A percentile compares a stretch with the other conserved stretches of the same genome.
Evolutionary conservation across 2,797 vertebrate species (phyloP).

Genomic region (Myripristis jacobus): DNA sequence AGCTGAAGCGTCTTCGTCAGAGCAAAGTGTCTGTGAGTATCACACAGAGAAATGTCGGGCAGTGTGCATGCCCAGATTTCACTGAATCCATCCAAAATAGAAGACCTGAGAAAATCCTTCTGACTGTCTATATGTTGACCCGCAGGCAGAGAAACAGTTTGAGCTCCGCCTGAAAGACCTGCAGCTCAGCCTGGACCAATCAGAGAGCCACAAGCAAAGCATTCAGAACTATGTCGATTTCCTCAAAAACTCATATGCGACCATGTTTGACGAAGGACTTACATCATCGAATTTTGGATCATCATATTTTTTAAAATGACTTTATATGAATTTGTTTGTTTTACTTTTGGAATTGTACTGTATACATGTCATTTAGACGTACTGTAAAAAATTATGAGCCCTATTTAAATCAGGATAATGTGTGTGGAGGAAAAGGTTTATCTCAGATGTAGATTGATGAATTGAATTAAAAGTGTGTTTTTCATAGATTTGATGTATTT

Average conservation of each 20-base stretch:
- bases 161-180: constrained; percentile 88
- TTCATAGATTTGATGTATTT: neutral
- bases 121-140: constrained; percentile 7
- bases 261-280: constrained; percentile 86
- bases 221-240: constrained; percentile 91
- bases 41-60: fast-evolving
- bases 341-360: neutral
- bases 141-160: constrained; percentile 85
- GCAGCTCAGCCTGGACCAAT: constrained; percentile 88
- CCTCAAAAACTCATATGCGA: constrained; percentile 88
- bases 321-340: neutral
- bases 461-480: neutral
- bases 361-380: constrained; percentile 2
- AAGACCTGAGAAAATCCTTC: neutral
- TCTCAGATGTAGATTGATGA: neutral
- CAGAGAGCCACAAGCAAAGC: constrained; percentile 88
- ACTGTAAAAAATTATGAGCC: constrained; percentile 19
- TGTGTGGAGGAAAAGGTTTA: neutral
- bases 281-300: constrained; percentile 62
- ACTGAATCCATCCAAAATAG: neutral
- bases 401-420: constrained; percentile 10
- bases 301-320: constrained; percentile 74
- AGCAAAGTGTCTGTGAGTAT: constrained; percentile 84
- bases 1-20: constrained; percentile 82
- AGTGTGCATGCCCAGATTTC: neutral